Evolutionary conservation across 2,113 vertebrate genomes (phyloP).

Genomic region (Lates calcarifer): DNA sequence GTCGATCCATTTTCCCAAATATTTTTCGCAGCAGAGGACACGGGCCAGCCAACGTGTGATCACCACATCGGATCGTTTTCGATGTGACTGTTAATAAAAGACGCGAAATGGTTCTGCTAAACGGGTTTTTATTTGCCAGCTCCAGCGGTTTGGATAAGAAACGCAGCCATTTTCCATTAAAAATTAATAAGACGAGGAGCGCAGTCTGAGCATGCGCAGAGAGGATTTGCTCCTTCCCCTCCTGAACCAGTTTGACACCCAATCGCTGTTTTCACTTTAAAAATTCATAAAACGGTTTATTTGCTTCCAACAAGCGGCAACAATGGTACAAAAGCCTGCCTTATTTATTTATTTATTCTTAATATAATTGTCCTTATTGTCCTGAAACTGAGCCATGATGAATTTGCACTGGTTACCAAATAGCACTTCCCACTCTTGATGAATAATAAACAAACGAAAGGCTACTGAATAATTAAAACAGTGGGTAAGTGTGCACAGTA

Average conservation of each 20-base stretch:
- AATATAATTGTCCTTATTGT: neutral
- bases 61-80: constrained; percentile 1
- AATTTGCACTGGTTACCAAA: neutral
- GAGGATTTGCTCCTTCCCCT: constrained; percentile 30
- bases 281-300: neutral
- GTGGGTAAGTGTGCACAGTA: constrained; percentile 3
- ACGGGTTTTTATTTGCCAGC: constrained; percentile 57
- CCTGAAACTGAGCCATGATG: neutral
- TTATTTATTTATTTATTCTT: too few species aligned
- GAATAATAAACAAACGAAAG: constrained; percentile 65
- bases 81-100: neutral
- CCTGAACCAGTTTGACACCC: constrained; percentile 1
- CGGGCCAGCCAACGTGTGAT: neutral
- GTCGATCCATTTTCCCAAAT: constrained; percentile 70
- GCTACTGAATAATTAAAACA: constrained; percentile 67
- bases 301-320: neutral
- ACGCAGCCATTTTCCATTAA: constrained; percentile 88
- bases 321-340: neutral
- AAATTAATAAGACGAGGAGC: constrained; percentile 82
- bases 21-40: constrained; percentile 36
- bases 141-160: constrained; percentile 82
- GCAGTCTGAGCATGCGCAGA: constrained; percentile 81
- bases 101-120: neutral
- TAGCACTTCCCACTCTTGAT: constrained; percentile 19
- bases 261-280: constrained; percentile 10